Evolutionary conservation across 2,888 invertebrate species (phyloP).

Genomic region (Dromius quadrimaculatus): DNA sequence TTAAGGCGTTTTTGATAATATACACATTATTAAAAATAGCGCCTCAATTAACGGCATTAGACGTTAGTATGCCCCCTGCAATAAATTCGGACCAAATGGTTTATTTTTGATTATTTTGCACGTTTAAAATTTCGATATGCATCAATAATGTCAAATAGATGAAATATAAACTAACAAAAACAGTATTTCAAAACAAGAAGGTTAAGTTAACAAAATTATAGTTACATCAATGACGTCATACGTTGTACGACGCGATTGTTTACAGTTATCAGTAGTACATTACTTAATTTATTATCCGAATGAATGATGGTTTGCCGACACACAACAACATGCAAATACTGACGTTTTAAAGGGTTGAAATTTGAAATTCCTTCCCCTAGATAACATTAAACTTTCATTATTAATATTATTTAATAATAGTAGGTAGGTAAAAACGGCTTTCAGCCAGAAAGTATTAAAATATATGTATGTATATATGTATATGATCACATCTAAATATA

Average conservation of each 20-base stretch:
- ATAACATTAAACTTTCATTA: conserved; percentile 52
- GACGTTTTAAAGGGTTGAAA: conserved; percentile 56
- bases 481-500: conserved; percentile 53
- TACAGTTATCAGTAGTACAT: conserved; percentile 28
- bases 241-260: too few relatives aligned
- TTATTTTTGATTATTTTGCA: too few relatives aligned
- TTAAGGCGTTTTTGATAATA: too few relatives aligned
- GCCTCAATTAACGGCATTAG: too few relatives aligned
- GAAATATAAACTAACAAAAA: too few relatives aligned
- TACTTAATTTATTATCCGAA: conserved; percentile 15
- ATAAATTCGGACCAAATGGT: too few relatives aligned
- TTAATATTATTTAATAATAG: conserved; percentile 49
- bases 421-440: conserved; percentile 52
- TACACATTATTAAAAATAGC: too few relatives aligned
- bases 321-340: conserved; percentile 53
- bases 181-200: too few relatives aligned
- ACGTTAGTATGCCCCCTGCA: too few relatives aligned
- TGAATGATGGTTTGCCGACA: conserved; percentile 48
- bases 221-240: background rate
- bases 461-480: conserved; percentile 51
- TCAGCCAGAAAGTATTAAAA: conserved; percentile 53
- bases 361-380: conserved; percentile 54
- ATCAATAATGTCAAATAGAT: too few relatives aligned
- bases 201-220: too few relatives aligned
- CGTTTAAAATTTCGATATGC: too few relatives aligned